Base-by-base conservation (phyloP, 2,797 vertebrate species). In the Spatula clypeata region DNA sequence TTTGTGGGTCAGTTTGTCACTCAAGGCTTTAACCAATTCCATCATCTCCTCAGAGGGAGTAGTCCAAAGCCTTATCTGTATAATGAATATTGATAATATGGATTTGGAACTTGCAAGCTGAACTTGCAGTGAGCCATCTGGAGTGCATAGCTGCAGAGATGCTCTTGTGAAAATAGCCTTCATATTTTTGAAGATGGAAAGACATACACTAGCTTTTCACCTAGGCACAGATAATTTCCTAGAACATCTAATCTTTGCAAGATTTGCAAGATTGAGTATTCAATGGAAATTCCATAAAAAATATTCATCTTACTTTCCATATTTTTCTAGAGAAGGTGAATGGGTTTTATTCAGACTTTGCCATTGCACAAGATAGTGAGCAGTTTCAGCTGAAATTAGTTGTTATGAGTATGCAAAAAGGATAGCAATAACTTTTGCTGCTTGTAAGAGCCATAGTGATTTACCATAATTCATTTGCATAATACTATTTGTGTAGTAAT, bases 381-480 rank as follows among this genome's bases (percentile, higher is more conserved):
- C 44, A 71, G 54, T 95, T 88, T 58, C 74, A 82, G 60, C 47
- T 57, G 55, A 86, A 95, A 92, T 73, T 34, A 73, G 34, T 72
- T 66, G 72, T 73, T 96, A 79, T 45, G 67, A 84, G 53, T 67
- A 79, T 64, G 91, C 88, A 86, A 60, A 95, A 96, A 81, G 55
- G 19, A 26, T 6, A 81, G 76, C 44, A 79, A 90, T 93, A 95
- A 86, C 79, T 96, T 93, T 8, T 79, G 47, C 51, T 79, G 47
- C 40, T 79, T 79, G 36, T 70, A 83, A 88, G 49, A 92, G 73
- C 47, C 29, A n/a, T 27, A 2, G 74, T 94, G 73, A 95, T 96
- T 96, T 94, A 84, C 31, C 1, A 4, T 49, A 90, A 92, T 55
- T 79, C 66, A 90, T 91, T 93, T 96, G 94, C 88, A 88, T 96